Conservation (phyloP, 2,888 invertebrate genomes). For the Drosophila fungiperda region DNA sequence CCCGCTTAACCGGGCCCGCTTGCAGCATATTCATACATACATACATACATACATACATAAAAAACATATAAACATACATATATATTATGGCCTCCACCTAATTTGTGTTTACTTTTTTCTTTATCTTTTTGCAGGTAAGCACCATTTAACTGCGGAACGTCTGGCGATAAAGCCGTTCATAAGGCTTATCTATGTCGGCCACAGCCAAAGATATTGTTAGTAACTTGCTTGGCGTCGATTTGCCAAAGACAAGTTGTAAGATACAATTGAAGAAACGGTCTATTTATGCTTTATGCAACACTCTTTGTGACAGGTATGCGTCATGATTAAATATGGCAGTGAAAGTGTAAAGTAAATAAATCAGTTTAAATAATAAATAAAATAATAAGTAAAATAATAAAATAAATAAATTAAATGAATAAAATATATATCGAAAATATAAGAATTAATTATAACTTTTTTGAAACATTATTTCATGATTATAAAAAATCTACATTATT, state of each 20-base stretch:
- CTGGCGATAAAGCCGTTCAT: slow-evolving; percentile 47
- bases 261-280: not conserved
- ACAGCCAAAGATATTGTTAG: slow-evolving; percentile 42
- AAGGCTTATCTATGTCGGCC: slow-evolving; percentile 66
- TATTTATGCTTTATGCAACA: not conserved
- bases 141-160: slow-evolving; percentile 23
- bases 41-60: not conserved
- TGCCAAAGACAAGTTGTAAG: slow-evolving; percentile 6
- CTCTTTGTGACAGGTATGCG: not conserved
- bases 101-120: slow-evolving; percentile 49
- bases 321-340: not conserved
- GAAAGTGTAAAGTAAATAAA: not conserved
- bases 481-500: not conserved
- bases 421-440: not conserved
- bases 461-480: not conserved
- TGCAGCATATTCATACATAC: slow-evolving; percentile 15
- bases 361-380: not conserved
- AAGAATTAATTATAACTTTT: not conserved
- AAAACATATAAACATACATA: not conserved
- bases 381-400: not conserved
- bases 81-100: slow-evolving; percentile 44
- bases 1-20: slow-evolving; percentile 20
- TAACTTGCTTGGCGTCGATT: slow-evolving; percentile 33
- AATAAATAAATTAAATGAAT: not conserved
- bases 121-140: slow-evolving; percentile 72